phyloP scores from a whole-genome alignment of 1,140 invertebrate genomes.

The Drosophila subpulchrella region DNA sequence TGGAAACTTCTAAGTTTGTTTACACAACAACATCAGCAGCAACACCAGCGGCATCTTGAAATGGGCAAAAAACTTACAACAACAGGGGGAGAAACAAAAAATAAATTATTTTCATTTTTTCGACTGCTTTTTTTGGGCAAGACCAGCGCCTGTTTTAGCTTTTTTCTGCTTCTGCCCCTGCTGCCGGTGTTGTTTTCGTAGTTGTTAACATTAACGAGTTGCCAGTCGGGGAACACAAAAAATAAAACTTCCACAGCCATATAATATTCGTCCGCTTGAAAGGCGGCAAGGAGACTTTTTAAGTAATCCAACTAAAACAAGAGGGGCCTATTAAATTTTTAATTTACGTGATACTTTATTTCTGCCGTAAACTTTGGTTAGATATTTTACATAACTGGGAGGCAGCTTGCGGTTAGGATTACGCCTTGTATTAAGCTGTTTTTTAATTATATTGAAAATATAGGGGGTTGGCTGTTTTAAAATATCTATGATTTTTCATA shows the following conservation, averaged over 20 bases:
- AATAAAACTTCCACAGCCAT: slow-evolving; percentile 22
- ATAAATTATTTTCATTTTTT: slow-evolving; percentile 44
- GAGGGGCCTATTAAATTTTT: slow-evolving; percentile 28
- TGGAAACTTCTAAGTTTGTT: slow-evolving; percentile 76
- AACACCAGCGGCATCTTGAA: slow-evolving; percentile 43
- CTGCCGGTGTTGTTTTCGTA: slow-evolving; percentile 31
- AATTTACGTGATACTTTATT: slow-evolving; percentile 31
- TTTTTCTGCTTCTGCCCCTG: slow-evolving; percentile 2
- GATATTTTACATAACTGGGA: slow-evolving; percentile 3
- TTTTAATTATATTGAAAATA: not conserved
- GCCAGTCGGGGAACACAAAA: slow-evolving; percentile 17
- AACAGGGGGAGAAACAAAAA: slow-evolving; percentile 9
- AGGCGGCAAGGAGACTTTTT: slow-evolving; percentile 30
- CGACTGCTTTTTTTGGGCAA: slow-evolving; percentile 43
- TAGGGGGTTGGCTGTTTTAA: no score
- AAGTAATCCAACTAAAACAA: slow-evolving; percentile 31
- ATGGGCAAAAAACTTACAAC: slow-evolving; percentile 42
- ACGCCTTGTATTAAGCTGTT: not conserved
- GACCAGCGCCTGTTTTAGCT: slow-evolving; percentile 14
- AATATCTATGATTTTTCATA: no score
- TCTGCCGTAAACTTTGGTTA: not conserved
- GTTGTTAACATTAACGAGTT: slow-evolving; percentile 54
- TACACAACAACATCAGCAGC: slow-evolving; percentile 40
- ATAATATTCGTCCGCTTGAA: slow-evolving; percentile 35
- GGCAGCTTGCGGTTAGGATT: not conserved